These are phyloP conservation scores for Hystrix cristata DNA, from an alignment of 2,113 vertebrate species.

Conservation along the genomic window DNA sequence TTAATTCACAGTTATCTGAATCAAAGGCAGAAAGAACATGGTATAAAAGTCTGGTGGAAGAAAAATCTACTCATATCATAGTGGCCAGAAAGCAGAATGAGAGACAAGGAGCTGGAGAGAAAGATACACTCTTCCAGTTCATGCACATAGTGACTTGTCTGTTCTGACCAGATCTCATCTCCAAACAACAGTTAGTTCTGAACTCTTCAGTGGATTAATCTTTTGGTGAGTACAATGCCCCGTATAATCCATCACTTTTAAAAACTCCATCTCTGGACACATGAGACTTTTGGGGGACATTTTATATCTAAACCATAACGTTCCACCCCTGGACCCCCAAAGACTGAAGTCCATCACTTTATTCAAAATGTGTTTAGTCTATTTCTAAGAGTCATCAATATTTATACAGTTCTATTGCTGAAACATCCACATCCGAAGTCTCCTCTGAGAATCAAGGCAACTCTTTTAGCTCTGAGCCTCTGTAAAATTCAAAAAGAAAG, in stretches of 20 bases:
- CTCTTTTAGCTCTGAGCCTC: not conserved
- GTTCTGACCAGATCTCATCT: not conserved
- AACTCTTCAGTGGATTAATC: not conserved
- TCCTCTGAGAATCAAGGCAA: not conserved
- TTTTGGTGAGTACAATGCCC: not conserved
- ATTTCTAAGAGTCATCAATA: not conserved
- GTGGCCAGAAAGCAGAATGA: not conserved
- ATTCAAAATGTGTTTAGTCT: not conserved
- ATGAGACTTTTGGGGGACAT: not conserved
- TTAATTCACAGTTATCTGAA: not conserved
- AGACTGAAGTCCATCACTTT: not conserved
- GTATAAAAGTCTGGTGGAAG: not conserved
- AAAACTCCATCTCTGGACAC: not conserved
- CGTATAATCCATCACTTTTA: not conserved
- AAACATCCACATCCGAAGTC: not conserved
- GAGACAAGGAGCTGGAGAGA: not conserved
- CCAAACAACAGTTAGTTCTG: not conserved
- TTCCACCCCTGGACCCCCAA: not conserved
- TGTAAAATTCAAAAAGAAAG: not conserved
- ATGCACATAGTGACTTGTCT: not conserved
- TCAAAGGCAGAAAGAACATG: not conserved
- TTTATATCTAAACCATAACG: not conserved
- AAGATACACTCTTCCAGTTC: not conserved
- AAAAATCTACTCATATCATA: not conserved
- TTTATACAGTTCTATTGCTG: not conserved